Evolutionary conservation across 2,113 vertebrate genomes (phyloP), one percentile per base, ranked within the genome.

Genomic region (Bujurquina vittata): DNA sequence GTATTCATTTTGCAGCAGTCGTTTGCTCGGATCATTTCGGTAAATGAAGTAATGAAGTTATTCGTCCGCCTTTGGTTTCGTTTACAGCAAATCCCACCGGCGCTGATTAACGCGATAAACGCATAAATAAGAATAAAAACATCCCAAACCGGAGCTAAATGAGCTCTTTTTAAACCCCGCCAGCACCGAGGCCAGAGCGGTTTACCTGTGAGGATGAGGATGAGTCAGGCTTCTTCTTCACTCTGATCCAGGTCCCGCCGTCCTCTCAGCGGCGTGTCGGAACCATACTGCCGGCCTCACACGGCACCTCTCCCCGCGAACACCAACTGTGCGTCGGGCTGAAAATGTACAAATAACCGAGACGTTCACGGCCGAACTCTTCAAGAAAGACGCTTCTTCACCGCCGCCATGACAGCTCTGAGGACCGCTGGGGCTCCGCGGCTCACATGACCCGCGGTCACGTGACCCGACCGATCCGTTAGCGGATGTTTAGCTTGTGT

Each of bases 181-280:
- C 26, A 26, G 26, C 26, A 26, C 26, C 26, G 26, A 26, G 26
- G 26, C 26, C 26, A 3, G 26, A 26, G 26, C 26, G 26, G 26
- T 91, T 93, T 93, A 93, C 92, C 92, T 92, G 33, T 5, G 7
- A 73, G 43, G 87, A 81, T 5, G 7, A 73, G 43, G 87, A 81
- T 89, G 92, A 90, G 60, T 91, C 90, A 80, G 81, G 80, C 79
- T 75, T 67, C 35, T 23, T 52, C 57, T 60, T 61, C 77, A 59
- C 22, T n/a, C 8, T 4, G 18, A 22, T 23, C n/a, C 52, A 20
- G 22, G 10, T 4, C 1, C 18, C 5, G 2, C 22, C 62, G 46
- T 26, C 33, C 35, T 46, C 49, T 12, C 65, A 1, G 35, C 0
- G 3, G 8, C 5, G 3, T 1, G 7, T 1, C 2, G 14, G 0